phyloP scores from a whole-genome alignment of 2,113 vertebrate genomes.

The Synodontis membranacea region DNA sequence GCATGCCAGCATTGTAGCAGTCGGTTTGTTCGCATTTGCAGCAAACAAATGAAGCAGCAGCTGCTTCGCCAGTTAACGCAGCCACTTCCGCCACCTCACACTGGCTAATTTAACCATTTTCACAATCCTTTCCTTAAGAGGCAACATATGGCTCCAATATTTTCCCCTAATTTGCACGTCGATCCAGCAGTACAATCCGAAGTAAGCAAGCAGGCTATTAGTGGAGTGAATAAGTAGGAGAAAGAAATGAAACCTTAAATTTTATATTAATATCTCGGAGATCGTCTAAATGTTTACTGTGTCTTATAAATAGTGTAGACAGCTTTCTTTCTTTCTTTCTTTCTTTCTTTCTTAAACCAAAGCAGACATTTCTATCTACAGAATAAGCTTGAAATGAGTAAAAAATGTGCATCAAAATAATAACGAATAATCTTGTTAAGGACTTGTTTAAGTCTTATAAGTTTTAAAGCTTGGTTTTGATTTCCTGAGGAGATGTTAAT shows the following conservation, averaged over 20 bases:
- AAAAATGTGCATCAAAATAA: neutral
- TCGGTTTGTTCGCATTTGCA: neutral
- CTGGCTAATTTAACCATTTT: neutral
- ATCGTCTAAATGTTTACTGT: neutral
- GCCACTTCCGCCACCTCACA: neutral
- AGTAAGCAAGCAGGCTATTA: slow-evolving; percentile 24
- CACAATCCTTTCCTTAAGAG: neutral
- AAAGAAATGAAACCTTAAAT: neutral
- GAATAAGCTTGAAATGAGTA: neutral
- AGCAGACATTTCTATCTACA: too few species aligned
- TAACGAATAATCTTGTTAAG: neutral
- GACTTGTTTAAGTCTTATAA: neutral
- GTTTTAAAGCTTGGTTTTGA: neutral
- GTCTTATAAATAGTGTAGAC: neutral
- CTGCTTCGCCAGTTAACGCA: neutral
- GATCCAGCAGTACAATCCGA: slow-evolving; percentile 4
- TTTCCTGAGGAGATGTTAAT: too few species aligned
- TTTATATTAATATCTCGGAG: neutral
- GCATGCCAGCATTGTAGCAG: slow-evolving; percentile 13
- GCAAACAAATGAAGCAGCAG: neutral
- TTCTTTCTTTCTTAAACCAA: neutral
- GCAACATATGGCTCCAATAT: slow-evolving; percentile 38
- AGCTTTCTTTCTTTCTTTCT: neutral
- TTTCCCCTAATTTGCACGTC: slow-evolving; percentile 35
- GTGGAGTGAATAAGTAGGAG: neutral